Evolutionary conservation across 1,140 invertebrate genomes (phyloP), one percentile per base, ranked within the genome.

Genomic region (Charaxes varanes): DNA sequence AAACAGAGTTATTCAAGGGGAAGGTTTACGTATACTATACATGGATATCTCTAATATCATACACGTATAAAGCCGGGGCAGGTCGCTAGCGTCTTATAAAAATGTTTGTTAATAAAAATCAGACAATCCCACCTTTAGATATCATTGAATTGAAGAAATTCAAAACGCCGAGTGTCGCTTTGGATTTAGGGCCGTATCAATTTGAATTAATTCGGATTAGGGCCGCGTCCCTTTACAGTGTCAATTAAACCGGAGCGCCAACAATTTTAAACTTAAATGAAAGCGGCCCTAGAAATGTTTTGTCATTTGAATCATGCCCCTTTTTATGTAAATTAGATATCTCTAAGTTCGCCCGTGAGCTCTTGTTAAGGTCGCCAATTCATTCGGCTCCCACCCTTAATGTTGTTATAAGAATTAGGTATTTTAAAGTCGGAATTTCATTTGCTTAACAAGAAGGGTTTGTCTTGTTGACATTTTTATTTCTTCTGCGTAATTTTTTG

Each of bases 221-320:
- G 21, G 28, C 35, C 15, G 32, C 44, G 46, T 44, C 53, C 54
- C 43, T 59, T 53, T 56, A 67, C 59, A 58, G 52, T 62, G 62
- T 65, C 71, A 71, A 71, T 71, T 67, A 65, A 68, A 68, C 50
- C 58, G 35, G 53, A 50, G 44, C 58, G 50, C 57, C 44, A 60
- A 73, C 69, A 69, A 74, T 72, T 72, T 74, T 69, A 67, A 73
- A 70, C 62, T 77, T 73, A 70, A 77, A 74, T 72, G 65, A 68
- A 74, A 74, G 67, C 62, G 64, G 48, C 52, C 57, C 51, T 51
- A 42, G 54, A 50, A 67, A 77, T 74, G 70, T 72, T 77, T 77
- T 64, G 69, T 69, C 67, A 68, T 70, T 56, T 62, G 54, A 69
- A 59, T 62, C 54, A 61, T 63, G 64, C 54, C 48, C 67, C 65